Evolutionary conservation across 2,113 vertebrate genomes (phyloP).

Genomic region (Actinemys pallida): DNA sequence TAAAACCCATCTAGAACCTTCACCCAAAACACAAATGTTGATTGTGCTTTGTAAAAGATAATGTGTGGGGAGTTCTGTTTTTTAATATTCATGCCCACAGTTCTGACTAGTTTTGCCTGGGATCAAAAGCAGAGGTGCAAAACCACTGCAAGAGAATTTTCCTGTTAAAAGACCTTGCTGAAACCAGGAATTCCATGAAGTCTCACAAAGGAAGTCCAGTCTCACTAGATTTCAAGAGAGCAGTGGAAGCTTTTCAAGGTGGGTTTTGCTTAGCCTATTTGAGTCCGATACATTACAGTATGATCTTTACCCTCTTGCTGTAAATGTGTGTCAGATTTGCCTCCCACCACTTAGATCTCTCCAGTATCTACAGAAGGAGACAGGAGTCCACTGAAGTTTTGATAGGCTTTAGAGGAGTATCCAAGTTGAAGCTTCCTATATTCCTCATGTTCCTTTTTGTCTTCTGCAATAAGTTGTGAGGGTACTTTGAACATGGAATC

Average conservation of each 20-base stretch:
- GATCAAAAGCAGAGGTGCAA: background rate
- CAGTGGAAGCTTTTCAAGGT: background rate
- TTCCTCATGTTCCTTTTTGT: background rate
- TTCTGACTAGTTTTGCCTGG: background rate
- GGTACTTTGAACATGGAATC: background rate
- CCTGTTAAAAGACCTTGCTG: background rate
- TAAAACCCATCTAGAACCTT: background rate
- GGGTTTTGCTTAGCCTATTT: background rate
- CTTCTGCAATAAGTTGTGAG: background rate
- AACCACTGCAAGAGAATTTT: background rate
- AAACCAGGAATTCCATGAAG: background rate
- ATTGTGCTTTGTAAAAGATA: constrained; percentile 14
- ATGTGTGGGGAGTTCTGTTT: background rate
- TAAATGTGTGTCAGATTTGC: background rate
- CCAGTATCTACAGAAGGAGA: background rate
- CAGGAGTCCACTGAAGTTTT: background rate
- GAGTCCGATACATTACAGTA: background rate
- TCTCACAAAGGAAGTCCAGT: background rate
- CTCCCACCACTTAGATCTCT: background rate
- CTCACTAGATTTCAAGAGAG: background rate
- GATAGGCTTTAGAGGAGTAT: background rate
- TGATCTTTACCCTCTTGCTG: background rate
- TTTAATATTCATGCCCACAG: background rate
- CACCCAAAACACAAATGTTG: background rate
- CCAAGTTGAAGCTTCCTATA: background rate